These are phyloP conservation scores for Sebastes minor DNA, from an alignment of 2,797 vertebrate species.

Conservation along the genomic window DNA sequence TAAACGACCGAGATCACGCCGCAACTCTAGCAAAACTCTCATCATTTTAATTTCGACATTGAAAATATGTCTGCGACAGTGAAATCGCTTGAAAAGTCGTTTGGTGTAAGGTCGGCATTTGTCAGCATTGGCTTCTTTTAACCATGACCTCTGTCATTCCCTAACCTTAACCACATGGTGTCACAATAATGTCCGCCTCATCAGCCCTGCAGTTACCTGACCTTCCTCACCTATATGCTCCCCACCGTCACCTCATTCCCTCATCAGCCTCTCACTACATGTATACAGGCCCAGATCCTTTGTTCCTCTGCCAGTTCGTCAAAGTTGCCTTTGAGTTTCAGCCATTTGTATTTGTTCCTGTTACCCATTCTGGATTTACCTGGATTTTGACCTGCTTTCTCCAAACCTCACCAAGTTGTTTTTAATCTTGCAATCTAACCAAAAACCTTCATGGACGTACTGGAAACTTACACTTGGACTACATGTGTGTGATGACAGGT, in stretches of 20 bases:
- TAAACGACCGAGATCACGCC: too few relatives aligned
- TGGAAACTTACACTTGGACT: not conserved
- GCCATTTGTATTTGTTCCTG: not conserved
- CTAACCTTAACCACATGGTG: not conserved
- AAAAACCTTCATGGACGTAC: not conserved
- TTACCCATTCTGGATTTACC: not conserved
- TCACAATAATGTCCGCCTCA: not conserved
- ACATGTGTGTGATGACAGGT: not conserved
- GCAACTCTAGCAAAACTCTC: too few relatives aligned
- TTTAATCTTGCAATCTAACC: not conserved
- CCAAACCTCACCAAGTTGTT: too few relatives aligned
- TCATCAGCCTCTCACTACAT: not conserved
- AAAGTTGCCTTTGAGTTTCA: not conserved
- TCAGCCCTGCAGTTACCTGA: too few relatives aligned
- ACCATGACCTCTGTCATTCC: too few relatives aligned
- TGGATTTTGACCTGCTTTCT: not conserved
- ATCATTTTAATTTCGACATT: too few relatives aligned
- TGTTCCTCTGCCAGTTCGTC: not conserved
- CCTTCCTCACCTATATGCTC: too few relatives aligned
- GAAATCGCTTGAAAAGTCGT: too few relatives aligned
- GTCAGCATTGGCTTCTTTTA: too few relatives aligned
- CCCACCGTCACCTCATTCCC: too few relatives aligned
- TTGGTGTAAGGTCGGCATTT: too few relatives aligned
- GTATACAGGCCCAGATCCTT: not conserved
- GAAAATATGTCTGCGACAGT: too few relatives aligned